These are phyloP conservation scores for Cephus rjabovi DNA, from an alignment of 2,888 invertebrate species.

Conservation along the genomic window DNA sequence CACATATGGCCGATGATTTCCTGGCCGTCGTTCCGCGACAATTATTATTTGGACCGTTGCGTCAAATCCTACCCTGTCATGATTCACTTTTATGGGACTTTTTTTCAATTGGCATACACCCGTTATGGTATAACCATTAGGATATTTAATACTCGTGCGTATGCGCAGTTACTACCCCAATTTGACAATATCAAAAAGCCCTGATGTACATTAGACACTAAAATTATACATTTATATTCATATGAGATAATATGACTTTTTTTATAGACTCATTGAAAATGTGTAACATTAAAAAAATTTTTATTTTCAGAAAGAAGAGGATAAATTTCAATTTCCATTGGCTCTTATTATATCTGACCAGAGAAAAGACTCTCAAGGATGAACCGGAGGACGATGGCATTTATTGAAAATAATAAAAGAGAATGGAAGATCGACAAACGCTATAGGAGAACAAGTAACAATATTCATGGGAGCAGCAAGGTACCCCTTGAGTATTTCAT, in stretches of 20 bases:
- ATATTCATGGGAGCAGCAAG: not conserved
- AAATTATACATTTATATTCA: not conserved
- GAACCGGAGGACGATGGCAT: not conserved
- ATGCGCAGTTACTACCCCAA: not conserved
- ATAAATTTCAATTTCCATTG: not conserved
- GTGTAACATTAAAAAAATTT: not conserved
- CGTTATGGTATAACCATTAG: not conserved
- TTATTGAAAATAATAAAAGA: not conserved
- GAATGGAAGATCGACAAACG: not conserved
- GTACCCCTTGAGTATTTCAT: not conserved
- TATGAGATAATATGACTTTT: not conserved
- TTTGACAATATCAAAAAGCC: not conserved
- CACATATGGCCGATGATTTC: conserved; percentile 58
- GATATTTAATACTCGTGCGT: not conserved
- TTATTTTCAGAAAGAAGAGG: not conserved
- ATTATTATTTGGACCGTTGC: conserved; percentile 49
- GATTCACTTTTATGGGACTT: conserved; percentile 47
- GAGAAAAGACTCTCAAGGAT: too few species aligned
- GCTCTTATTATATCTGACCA: too few species aligned
- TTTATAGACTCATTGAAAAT: not conserved
- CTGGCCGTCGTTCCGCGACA: conserved; percentile 41
- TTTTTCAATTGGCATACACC: conserved; percentile 20
- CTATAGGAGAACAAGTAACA: not conserved
- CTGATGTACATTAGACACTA: not conserved
- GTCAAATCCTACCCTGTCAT: conserved; percentile 30